These are phyloP conservation scores for Linurgus olivaceus DNA, from an alignment of 2,797 vertebrate genomes.

Conservation along the genomic window DNA sequence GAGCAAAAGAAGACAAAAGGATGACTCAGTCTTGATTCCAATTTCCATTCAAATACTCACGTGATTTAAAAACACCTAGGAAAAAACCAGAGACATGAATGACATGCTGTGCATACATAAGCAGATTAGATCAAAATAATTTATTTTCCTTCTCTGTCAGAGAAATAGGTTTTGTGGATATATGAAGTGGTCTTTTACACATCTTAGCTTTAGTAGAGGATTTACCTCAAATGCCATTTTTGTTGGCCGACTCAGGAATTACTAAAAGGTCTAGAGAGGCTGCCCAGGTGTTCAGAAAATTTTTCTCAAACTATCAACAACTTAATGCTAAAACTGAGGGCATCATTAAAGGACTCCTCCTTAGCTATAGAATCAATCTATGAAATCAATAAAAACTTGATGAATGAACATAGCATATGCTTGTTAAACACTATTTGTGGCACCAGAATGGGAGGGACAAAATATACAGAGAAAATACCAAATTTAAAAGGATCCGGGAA, in stretches of 20 bases:
- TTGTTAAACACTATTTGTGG: neutral
- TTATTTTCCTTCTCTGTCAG: neutral
- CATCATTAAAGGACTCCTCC: neutral
- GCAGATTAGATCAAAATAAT: neutral
- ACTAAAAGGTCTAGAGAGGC: neutral
- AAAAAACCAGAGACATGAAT: neutral
- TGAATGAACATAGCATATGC: neutral
- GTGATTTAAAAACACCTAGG: neutral
- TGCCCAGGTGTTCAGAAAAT: neutral
- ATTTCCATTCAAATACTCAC: neutral
- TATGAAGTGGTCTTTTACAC: neutral
- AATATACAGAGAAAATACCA: neutral
- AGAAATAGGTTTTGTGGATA: neutral
- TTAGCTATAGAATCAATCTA: neutral
- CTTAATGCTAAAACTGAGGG: neutral
- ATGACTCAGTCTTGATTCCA: neutral
- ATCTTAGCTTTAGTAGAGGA: neutral
- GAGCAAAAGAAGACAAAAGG: neutral
- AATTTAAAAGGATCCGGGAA: neutral
- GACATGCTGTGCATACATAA: neutral
- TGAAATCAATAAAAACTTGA: neutral
- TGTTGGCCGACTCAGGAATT: neutral
- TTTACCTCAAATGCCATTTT: neutral
- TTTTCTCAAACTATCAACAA: neutral
- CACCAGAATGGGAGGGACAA: neutral